Conservation (phyloP, 1,140 invertebrate species). For the Drosophila nebulosa region DNA sequence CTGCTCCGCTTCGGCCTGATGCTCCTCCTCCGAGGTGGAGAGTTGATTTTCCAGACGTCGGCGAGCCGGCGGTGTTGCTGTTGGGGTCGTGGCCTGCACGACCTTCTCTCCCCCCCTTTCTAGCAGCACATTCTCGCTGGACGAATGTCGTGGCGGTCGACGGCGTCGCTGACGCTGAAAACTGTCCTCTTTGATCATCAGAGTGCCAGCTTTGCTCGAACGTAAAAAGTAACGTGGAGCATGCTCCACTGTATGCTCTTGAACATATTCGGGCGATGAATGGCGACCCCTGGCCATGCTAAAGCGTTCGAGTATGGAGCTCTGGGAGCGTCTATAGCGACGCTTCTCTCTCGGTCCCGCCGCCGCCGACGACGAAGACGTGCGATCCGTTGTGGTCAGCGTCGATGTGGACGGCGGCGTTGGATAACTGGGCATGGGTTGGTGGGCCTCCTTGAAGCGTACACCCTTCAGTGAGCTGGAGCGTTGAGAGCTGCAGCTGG, state of each 20-base stretch:
- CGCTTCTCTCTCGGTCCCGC: conserved; percentile 68
- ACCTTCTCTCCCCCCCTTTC: conserved; percentile 7
- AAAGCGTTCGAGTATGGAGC: conserved; percentile 70
- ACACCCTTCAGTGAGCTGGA: conserved; percentile 66
- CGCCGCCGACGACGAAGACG: conserved; percentile 62
- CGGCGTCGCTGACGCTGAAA: conserved; percentile 69
- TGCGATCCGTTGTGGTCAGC: conserved; percentile 42
- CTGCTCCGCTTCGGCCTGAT: neutral
- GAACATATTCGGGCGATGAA: conserved; percentile 70
- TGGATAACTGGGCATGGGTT: conserved; percentile 35
- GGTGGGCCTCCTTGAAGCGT: conserved; percentile 38
- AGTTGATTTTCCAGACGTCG: neutral
- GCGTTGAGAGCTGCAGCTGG: conserved; percentile 32
- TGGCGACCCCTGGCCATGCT: conserved; percentile 64
- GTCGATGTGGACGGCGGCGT: conserved; percentile 67
- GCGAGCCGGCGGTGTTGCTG: conserved; percentile 1
- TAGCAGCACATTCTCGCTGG: conserved; percentile 56
- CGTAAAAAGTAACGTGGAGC: conserved; percentile 80
- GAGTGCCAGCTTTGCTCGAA: conserved; percentile 82
- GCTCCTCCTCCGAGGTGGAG: conserved; percentile 56
- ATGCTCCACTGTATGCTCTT: conserved; percentile 48
- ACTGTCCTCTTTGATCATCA: conserved; percentile 82
- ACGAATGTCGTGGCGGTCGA: conserved; percentile 46
- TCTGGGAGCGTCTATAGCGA: conserved; percentile 74
- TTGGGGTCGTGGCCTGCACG: conserved; percentile 47